These are phyloP conservation scores for Actias luna DNA, from an alignment of 2,888 invertebrate species.

Conservation along the genomic window DNA sequence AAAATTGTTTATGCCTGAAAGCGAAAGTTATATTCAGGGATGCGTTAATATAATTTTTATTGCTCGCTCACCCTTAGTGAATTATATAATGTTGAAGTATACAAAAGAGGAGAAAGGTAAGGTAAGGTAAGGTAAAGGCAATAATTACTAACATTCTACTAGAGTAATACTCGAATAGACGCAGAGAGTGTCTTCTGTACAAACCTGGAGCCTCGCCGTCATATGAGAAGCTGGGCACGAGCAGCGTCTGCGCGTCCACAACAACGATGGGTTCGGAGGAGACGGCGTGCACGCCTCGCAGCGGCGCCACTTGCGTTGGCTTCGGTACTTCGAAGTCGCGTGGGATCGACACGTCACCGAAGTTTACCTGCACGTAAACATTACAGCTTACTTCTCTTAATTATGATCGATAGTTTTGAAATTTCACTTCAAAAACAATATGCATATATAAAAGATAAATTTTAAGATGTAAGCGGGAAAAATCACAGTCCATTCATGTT, in stretches of 20 bases:
- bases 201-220: conserved; percentile 96
- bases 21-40: too few species aligned
- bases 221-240: conserved; percentile 94
- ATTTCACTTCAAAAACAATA: background rate
- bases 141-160: too few species aligned
- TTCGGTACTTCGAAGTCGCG: conserved; percentile 89
- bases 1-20: too few species aligned
- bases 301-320: conserved; percentile 89
- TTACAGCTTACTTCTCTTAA: too few species aligned
- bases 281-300: conserved; percentile 92
- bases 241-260: conserved; percentile 95
- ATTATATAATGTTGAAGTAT: too few species aligned
- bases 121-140: too few species aligned
- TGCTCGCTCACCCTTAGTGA: too few species aligned
- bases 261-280: conserved; percentile 93
- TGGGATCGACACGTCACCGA: conserved; percentile 92
- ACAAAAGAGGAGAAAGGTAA: too few species aligned
- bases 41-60: too few species aligned
- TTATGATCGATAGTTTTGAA: too few species aligned
- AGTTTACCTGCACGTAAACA: conserved; percentile 86
- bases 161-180: background rate
- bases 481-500: too few species aligned
- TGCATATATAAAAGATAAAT: background rate
- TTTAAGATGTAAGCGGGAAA: too few species aligned
- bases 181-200: conserved; percentile 18